phyloP scores from a whole-genome alignment of 2,797 vertebrate species.

The Micropoecilia bifurca region DNA sequence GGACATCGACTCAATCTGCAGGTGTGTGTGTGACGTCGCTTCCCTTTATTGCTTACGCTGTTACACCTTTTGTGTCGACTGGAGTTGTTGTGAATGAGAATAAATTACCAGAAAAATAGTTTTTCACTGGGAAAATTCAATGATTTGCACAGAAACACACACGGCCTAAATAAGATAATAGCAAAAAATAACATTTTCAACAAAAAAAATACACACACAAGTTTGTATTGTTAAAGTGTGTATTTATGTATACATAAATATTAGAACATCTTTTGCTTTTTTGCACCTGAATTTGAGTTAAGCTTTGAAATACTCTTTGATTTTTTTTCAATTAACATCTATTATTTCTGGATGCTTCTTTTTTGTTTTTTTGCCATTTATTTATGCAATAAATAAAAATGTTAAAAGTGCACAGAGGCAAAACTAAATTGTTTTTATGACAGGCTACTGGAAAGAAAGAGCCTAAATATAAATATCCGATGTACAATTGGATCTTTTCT shows the following conservation, averaged over 20 bases:
- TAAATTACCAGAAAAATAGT: neutral
- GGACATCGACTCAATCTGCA: slow-evolving; percentile 92
- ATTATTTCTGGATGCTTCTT: neutral
- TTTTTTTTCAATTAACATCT: neutral
- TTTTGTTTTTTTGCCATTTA: neutral
- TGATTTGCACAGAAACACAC: neutral
- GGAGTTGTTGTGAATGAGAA: neutral
- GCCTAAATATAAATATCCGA: neutral
- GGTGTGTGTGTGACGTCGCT: slow-evolving; percentile 71
- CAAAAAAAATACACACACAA: neutral
- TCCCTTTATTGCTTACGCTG: neutral
- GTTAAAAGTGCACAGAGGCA: neutral
- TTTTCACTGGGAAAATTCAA: neutral
- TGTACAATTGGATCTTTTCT: neutral
- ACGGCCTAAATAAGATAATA: neutral
- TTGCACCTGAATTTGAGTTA: neutral
- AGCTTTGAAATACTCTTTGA: neutral
- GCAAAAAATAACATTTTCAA: neutral
- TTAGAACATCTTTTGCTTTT: neutral
- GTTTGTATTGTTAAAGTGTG: neutral
- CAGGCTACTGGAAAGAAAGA: neutral
- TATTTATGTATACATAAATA: neutral
- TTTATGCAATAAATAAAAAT: neutral
- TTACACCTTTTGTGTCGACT: neutral
- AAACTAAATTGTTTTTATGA: neutral